Conservation (phyloP, 2,113 vertebrate species). For the Uropsilus gracilis region DNA sequence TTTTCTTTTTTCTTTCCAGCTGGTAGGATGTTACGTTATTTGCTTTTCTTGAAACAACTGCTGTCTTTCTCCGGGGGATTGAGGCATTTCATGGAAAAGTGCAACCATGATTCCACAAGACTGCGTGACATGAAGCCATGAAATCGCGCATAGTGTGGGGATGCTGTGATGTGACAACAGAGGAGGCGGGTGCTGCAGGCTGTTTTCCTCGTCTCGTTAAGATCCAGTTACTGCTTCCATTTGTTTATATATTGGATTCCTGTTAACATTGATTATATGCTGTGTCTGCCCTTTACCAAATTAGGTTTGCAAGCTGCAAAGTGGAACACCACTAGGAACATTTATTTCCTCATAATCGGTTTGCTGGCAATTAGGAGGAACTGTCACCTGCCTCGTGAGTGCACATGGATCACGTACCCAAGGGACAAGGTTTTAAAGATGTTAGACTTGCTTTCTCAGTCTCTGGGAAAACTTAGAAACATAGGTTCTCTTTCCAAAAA, state of each 20-base stretch:
- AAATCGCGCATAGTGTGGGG: neutral
- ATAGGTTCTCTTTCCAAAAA: neutral
- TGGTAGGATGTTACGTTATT: slow-evolving; percentile 60
- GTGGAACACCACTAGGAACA: neutral
- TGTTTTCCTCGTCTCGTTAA: slow-evolving; percentile 39
- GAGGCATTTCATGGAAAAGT: slow-evolving; percentile 58
- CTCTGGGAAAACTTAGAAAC: neutral
- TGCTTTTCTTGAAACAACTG: slow-evolving; percentile 68
- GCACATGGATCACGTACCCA: neutral
- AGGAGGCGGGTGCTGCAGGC: neutral
- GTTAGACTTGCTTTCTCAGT: neutral
- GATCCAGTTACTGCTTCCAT: slow-evolving; percentile 13
- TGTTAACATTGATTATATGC: neutral
- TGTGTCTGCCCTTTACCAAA: neutral
- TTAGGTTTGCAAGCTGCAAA: slow-evolving; percentile 22
- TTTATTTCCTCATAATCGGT: neutral
- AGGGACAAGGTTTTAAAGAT: neutral
- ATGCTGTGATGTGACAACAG: neutral
- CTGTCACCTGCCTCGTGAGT: neutral
- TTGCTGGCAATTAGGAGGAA: neutral
- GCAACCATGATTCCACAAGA: neutral
- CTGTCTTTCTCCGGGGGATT: slow-evolving; percentile 50
- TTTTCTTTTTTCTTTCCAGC: slow-evolving; percentile 62
- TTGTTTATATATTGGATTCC: slow-evolving; percentile 34
- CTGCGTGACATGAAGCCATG: neutral